Evolutionary conservation across 2,888 invertebrate species (phyloP), one percentile per base, ranked within the genome.

Genomic region (Belgica antarctica): DNA sequence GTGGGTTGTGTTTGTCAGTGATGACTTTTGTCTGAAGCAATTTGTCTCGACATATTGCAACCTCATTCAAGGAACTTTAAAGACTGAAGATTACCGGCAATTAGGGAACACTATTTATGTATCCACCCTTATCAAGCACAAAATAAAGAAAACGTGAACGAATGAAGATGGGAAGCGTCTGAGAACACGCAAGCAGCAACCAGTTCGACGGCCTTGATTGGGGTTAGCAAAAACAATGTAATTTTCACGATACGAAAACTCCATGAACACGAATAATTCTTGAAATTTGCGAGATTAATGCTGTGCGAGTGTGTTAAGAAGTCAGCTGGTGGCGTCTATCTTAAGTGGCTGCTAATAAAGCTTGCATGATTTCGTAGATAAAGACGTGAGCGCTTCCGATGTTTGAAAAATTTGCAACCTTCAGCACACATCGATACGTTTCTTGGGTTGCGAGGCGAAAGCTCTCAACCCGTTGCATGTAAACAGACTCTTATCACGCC

Each of bases 221-320:
- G 52, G 52, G 52, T 52, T 41, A n/a, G n/a, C n/a, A n/a, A n/a
- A n/a, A 41, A 41, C 41, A 41, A 10, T 41, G 41, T 31, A 31
- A 10, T n/a, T 41, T 41, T 41, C 41, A n/a, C n/a, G n/a, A 41
- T n/a, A n/a, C n/a, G n/a, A n/a, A n/a, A n/a, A n/a, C n/a, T n/a
- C n/a, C n/a, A n/a, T n/a, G n/a, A n/a, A n/a, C n/a, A n/a, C n/a
- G n/a, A n/a, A n/a, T n/a, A n/a, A n/a, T n/a, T n/a, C n/a, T n/a
- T n/a, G 41, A 41, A 10, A 41, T 41, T 10, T 4, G 41, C 41
- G 41, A 41, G n/a, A n/a, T n/a, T n/a, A n/a, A n/a, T n/a, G n/a
- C n/a, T n/a, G n/a, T n/a, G n/a, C n/a, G n/a, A n/a, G n/a, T 10
- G 12, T 2, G 41, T 41, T 7, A 34, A 34, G 12, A 8, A 34